Conservation (phyloP, 2,888 invertebrate species). For the Caenorhabditis auriculariae region DNA sequence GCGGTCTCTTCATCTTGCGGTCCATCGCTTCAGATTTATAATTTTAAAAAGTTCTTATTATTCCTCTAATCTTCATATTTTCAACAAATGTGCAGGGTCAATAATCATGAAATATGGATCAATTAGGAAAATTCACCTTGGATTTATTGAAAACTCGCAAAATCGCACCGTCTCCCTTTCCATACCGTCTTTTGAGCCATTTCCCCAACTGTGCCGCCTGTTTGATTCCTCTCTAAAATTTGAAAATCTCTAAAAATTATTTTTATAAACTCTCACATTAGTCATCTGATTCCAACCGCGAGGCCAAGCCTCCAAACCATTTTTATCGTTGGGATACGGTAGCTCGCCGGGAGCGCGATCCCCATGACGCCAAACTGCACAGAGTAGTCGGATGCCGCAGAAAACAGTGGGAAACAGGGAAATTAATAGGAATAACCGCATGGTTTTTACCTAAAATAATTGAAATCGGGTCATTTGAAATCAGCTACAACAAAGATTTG, state of each 20-base stretch:
- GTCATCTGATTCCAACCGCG: constrained; percentile 56
- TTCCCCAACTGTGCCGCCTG: constrained; percentile 18
- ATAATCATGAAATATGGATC: too few relatives aligned
- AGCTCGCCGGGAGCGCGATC: constrained; percentile 76
- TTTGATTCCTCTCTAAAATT: constrained; percentile 21
- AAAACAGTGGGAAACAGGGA: too few relatives aligned
- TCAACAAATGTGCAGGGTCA: too few relatives aligned
- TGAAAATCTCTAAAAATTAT: not conserved
- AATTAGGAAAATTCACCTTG: too few relatives aligned
- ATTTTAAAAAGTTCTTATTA: not conserved
- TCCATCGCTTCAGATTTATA: too few relatives aligned
- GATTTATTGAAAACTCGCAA: constrained; percentile 15
- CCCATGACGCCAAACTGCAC: constrained; percentile 87
- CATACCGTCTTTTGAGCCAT: constrained; percentile 18
- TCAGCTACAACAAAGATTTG: too few relatives aligned
- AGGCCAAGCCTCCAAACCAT: constrained; percentile 45
- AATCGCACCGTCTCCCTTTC: constrained; percentile 3
- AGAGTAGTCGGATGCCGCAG: too few relatives aligned
- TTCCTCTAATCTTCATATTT: not conserved
- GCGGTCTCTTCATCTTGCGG: too few relatives aligned
- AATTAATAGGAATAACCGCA: too few relatives aligned
- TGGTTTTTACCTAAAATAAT: too few relatives aligned
- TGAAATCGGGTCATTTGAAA: too few relatives aligned
- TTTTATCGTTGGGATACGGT: constrained; percentile 49
- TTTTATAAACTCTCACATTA: constrained; percentile 37